phyloP scores from a whole-genome alignment of 2,797 vertebrate species.

The Sebastes oblongus region DNA sequence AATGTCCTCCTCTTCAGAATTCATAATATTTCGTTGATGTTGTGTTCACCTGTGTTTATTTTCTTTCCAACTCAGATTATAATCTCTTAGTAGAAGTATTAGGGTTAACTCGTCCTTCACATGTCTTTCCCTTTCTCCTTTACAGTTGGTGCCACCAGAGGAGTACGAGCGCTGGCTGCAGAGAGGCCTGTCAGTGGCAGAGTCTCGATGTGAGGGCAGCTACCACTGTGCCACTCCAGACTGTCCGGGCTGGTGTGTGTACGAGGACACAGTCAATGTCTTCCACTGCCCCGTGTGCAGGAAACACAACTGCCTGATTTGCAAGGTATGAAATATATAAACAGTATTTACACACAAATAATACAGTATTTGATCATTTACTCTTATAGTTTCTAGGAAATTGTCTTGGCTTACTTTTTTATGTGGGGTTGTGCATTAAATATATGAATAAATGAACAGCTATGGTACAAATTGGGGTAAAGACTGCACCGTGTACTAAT shows the following conservation, averaged over 20 bases:
- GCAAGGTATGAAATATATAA: slow-evolving; percentile 79
- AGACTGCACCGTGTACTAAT: neutral
- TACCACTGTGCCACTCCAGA: slow-evolving; percentile 88
- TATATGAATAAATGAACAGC: neutral
- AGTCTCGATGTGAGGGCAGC: slow-evolving; percentile 89
- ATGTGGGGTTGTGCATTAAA: neutral
- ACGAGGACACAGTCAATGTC: slow-evolving; percentile 87
- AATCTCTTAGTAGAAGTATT: neutral
- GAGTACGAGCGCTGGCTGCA: slow-evolving; percentile 89
- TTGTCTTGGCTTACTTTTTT: too few relatives aligned
- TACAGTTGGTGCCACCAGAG: slow-evolving; percentile 84
- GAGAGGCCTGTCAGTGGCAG: slow-evolving; percentile 85
- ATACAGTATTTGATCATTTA: neutral
- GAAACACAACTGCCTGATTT: slow-evolving; percentile 88
- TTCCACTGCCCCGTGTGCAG: slow-evolving; percentile 88
- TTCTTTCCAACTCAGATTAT: neutral
- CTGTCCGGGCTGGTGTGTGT: slow-evolving; percentile 89
- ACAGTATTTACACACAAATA: neutral
- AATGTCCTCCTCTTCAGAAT: neutral
- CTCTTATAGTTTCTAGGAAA: neutral
- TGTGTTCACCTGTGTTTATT: neutral
- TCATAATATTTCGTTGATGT: neutral
- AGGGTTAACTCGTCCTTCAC: neutral
- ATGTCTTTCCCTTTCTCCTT: neutral
- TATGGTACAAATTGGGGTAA: neutral